phyloP scores from a whole-genome alignment of 2,113 vertebrate genomes.

The Hirundichthys speculiger region DNA sequence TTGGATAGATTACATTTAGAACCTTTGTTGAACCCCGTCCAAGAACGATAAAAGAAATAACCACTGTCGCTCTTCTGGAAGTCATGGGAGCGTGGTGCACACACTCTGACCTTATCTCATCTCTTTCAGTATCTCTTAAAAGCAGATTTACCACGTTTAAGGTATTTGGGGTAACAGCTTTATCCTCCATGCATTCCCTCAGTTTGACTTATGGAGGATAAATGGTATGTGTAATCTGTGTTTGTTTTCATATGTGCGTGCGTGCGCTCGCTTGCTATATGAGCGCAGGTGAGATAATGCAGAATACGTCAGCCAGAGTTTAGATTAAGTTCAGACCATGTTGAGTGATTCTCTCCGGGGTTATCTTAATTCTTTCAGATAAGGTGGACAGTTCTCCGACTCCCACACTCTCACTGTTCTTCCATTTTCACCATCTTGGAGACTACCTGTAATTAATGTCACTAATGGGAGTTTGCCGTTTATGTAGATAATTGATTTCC shows the following conservation, averaged over 20 bases:
- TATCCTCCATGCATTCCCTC: constrained; percentile 39
- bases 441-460: constrained; percentile 33
- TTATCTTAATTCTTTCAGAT: constrained; percentile 73
- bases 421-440: constrained; percentile 2
- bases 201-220: constrained; percentile 57
- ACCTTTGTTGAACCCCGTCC: constrained; percentile 64
- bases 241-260: constrained; percentile 49
- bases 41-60: constrained; percentile 38
- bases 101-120: constrained; percentile 41
- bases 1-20: constrained; percentile 64
- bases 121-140: constrained; percentile 39
- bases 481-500: neutral
- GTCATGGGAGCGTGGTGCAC: constrained; percentile 19
- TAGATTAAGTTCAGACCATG: constrained; percentile 51
- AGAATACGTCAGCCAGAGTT: constrained; percentile 56
- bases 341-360: constrained; percentile 67
- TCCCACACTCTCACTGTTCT: constrained; percentile 55
- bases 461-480: neutral
- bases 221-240: constrained; percentile 58
- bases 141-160: constrained; percentile 32
- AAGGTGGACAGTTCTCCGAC: constrained; percentile 58
- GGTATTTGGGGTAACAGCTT: constrained; percentile 37
- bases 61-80: constrained; percentile 47
- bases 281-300: constrained; percentile 65
- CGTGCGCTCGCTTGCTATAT: constrained; percentile 18